Percentiles rank a stretch among this genome's conserved stretches.
Conservation (phyloP, 2,888 invertebrate species). For the Cabera pusaria region DNA sequence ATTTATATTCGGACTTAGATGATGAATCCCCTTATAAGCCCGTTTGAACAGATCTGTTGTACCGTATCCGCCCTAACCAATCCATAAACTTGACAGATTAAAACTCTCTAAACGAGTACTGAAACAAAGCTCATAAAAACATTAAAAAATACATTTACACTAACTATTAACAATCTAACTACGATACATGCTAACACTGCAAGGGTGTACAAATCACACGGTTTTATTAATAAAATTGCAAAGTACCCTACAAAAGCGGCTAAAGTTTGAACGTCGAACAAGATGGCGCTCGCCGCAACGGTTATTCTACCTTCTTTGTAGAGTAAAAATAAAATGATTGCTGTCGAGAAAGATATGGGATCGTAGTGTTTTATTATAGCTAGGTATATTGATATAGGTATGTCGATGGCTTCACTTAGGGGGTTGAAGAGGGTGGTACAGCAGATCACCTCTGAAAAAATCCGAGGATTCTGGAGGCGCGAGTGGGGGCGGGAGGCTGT, state of each 20-base stretch:
- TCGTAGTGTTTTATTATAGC: slow-evolving; percentile 55
- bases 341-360: slow-evolving; percentile 47
- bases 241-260: slow-evolving; percentile 51
- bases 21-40: slow-evolving; percentile 4
- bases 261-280: slow-evolving; percentile 46
- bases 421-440: slow-evolving; percentile 51
- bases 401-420: slow-evolving; percentile 49
- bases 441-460: slow-evolving; percentile 81
- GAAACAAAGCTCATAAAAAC: slow-evolving; percentile 46
- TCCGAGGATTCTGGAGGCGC: slow-evolving; percentile 69
- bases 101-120: slow-evolving; percentile 34
- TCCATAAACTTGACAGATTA: slow-evolving; percentile 30
- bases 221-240: slow-evolving; percentile 59
- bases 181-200: slow-evolving; percentile 70
- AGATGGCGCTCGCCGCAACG: slow-evolving; percentile 51
- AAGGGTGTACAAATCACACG: slow-evolving; percentile 67
- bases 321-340: slow-evolving; percentile 49
- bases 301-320: slow-evolving; percentile 45
- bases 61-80: slow-evolving; percentile 57
- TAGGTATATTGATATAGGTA: slow-evolving; percentile 54
- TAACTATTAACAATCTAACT: slow-evolving; percentile 64
- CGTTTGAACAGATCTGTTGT: slow-evolving; percentile 49
- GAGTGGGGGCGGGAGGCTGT: slow-evolving; percentile 59
- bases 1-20: slow-evolving; percentile 23
- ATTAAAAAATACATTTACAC: slow-evolving; percentile 58